A percentile compares a stretch with the other conserved stretches of the same genome.
These are phyloP conservation scores for Stigmatopora argus DNA, from an alignment of 2,113 vertebrate species.

Conservation along the genomic window DNA sequence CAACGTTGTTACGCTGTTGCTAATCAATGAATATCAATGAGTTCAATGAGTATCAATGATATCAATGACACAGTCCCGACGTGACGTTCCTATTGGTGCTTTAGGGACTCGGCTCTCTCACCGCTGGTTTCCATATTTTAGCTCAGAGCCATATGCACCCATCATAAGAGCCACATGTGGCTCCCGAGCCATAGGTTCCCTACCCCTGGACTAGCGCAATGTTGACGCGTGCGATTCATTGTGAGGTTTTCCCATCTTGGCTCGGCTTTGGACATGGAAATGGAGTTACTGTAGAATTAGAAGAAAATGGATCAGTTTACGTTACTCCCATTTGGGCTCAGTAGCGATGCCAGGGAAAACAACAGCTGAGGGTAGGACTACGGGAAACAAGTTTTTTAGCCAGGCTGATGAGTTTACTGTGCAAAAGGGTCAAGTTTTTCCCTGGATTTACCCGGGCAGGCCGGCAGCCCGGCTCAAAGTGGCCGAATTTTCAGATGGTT, in stretches of 20 bases:
- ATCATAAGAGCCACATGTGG: no score
- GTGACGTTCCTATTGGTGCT: no score
- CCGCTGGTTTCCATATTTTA: no score
- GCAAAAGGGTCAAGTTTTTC: neutral
- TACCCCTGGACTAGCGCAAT: no score
- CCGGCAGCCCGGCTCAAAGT: neutral
- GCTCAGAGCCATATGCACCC: no score
- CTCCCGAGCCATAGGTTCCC: no score
- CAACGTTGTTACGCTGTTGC: no score
- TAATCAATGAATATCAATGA: no score
- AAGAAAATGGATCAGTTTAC: neutral
- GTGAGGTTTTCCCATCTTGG: neutral
- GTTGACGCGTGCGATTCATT: no score
- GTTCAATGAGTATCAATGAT: no score
- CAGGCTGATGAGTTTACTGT: neutral
- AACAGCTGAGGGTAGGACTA: constrained; percentile 35
- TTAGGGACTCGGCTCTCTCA: no score
- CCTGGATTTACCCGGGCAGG: neutral
- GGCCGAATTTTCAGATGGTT: neutral
- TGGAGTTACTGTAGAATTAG: neutral
- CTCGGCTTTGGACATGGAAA: neutral
- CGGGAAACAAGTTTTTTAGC: neutral
- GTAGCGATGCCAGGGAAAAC: constrained; percentile 25
- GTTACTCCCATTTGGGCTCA: constrained; percentile 16
- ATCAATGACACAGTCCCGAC: no score